Conservation (phyloP, 37 sponge, comb jelly and placozoan genomes). For the Dysidea cf. avara region DNA sequence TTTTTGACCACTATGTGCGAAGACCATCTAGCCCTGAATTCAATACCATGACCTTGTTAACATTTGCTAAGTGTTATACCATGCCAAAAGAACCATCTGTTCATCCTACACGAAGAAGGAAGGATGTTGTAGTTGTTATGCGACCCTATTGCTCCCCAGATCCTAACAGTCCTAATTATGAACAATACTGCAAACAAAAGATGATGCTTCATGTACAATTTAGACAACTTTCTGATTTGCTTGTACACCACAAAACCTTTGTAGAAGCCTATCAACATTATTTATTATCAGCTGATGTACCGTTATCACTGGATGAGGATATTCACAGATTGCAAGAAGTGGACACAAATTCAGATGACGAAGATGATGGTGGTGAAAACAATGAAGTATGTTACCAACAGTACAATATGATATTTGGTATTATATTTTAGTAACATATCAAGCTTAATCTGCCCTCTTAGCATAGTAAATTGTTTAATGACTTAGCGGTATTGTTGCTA, state of each 20-base stretch:
- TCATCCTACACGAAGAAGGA: neutral
- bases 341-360: no score
- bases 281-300: constrained; percentile 33
- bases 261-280: constrained; percentile 38
- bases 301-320: constrained; percentile 51
- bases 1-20: constrained; percentile 14
- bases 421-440: no score
- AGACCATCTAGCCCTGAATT: constrained; percentile 4
- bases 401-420: no score
- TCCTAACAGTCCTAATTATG: constrained; percentile 38
- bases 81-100: constrained; percentile 15
- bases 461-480: no score
- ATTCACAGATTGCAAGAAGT: constrained; percentile 39
- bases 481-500: no score
- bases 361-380: no score
- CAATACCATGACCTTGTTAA: constrained; percentile 24
- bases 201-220: constrained; percentile 56
- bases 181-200: constrained; percentile 53
- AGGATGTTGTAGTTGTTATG: constrained; percentile 21
- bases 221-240: constrained; percentile 26
- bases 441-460: no score
- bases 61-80: constrained; percentile 25
- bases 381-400: no score
- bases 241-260: constrained; percentile 11
- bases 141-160: constrained; percentile 52